Base-by-base conservation (phyloP, 2,113 vertebrate genomes). In the Galbula dea region DNA sequence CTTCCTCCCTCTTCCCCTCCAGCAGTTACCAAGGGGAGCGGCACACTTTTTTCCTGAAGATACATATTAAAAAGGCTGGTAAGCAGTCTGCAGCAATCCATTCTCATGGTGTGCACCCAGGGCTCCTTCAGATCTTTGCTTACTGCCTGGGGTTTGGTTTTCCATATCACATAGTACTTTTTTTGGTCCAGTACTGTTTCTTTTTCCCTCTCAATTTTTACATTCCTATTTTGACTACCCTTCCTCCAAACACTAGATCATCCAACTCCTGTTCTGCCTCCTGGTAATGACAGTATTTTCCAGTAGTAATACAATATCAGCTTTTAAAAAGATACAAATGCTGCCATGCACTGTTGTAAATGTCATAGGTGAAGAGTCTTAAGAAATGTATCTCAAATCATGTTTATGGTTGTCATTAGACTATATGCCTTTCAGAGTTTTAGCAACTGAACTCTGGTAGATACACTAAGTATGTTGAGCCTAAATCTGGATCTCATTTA, bases 401-500 rank as follows among this genome's bases (percentile, higher is more conserved):
- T 23, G 19, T 61, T 72, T 36, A 7, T 34, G 26, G 15, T 46
- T 65, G 22, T 74, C 84, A 32, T 11, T 24, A 43, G 52, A 37
- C 17, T 65, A 7, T 14, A 11, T 61, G 66, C 45, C 49, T 65
- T 66, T 46, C 11, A 15, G 12, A 21, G 37, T 58, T 91, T 76
- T 69, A 27, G 77, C 54, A 87, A 32, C 62, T 32, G 66, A 72
- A 89, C 29, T 19, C 48, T 74, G 0, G 65, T 66, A 24, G 57
- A 39, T 30, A 21, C 2, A 48, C 30, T 15, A 3, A 71, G 58
- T 7, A 66, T 46, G 46, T 48, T 26, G 72, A 88, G 88, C 13
- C 72, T 43, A 48, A 91, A 71, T 94, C 93, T 96, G 95, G 93
- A 57, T 89, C 89, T 95, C 58, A 94, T 96, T 94, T 93, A 62